Conservation (phyloP, 2,888 invertebrate genomes). For the Zeuzera pyrina region DNA sequence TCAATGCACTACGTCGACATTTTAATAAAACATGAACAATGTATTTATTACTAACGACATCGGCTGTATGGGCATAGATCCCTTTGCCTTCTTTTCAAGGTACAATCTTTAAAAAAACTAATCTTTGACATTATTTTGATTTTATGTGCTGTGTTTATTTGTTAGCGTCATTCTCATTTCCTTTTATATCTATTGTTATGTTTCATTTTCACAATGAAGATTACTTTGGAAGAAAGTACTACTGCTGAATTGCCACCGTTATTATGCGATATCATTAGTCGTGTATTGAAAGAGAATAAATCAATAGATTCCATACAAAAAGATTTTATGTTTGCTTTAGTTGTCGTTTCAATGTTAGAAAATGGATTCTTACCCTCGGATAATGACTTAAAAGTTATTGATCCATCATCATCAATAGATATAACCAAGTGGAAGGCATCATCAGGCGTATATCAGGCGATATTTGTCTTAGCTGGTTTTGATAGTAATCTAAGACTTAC, state of each 20-base stretch:
- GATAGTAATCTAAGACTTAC: conserved; percentile 39
- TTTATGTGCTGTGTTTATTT: too few relatives aligned
- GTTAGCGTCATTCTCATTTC: too few relatives aligned
- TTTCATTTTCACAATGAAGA: conserved; percentile 31
- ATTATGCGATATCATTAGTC: too few relatives aligned
- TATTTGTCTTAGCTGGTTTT: conserved; percentile 38
- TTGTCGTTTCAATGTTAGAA: conserved; percentile 48
- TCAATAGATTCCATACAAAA: conserved; percentile 42
- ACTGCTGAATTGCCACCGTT: conserved; percentile 35
- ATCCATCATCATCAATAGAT: conserved; percentile 23
- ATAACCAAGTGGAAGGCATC: conserved; percentile 30
- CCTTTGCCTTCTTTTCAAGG: too few relatives aligned
- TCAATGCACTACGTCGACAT: too few relatives aligned
- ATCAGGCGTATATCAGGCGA: conserved; percentile 36
- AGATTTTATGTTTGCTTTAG: conserved; percentile 46
- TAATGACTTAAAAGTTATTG: conserved; percentile 22
- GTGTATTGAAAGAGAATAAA: too few relatives aligned
- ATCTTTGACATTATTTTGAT: too few relatives aligned
- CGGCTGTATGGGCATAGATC: too few relatives aligned
- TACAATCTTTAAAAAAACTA: too few relatives aligned
- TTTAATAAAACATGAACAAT: too few relatives aligned
- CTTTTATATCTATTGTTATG: too few relatives aligned
- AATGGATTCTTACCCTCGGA: conserved; percentile 43
- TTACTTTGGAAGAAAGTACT: conserved; percentile 46
- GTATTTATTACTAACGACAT: too few relatives aligned